Conservation (phyloP, 2,113 vertebrate genomes). For the Jacana jacana region DNA sequence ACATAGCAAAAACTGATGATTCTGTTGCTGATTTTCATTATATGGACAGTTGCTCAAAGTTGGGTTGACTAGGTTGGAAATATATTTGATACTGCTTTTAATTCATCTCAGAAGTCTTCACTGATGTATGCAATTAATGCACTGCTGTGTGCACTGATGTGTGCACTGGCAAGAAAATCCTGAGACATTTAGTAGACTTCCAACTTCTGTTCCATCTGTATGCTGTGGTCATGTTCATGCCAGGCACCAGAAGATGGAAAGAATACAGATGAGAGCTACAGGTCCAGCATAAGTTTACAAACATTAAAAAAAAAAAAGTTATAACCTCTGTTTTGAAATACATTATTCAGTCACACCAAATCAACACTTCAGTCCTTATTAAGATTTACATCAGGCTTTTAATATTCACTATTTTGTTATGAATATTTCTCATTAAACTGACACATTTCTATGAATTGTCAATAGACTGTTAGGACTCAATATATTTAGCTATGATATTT, state of each 20-base stretch:
- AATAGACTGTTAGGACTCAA: not conserved
- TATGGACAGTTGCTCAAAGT: not conserved
- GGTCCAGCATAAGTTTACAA: not conserved
- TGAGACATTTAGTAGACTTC: not conserved
- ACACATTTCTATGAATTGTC: not conserved
- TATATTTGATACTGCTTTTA: not conserved
- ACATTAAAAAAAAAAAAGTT: not conserved
- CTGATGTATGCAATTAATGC: not conserved
- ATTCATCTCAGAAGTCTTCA: not conserved
- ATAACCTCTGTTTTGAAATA: not conserved
- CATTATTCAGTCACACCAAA: not conserved
- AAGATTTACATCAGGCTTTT: not conserved
- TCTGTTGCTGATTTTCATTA: not conserved
- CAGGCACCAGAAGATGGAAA: not conserved
- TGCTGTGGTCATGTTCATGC: not conserved
- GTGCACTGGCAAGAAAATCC: not conserved
- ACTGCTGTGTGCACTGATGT: too few species aligned
- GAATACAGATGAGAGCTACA: not conserved
- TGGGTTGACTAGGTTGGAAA: not conserved
- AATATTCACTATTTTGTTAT: not conserved
- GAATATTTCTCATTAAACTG: not conserved
- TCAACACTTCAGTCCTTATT: not conserved
- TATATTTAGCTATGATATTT: too few species aligned
- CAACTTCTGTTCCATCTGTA: not conserved
- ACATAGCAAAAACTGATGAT: fast-evolving